A percentile compares a stretch with the other conserved stretches of the same genome.
Evolutionary conservation across 2,797 vertebrate genomes (phyloP).

Genomic region (Setipinna tenuifilis): DNA sequence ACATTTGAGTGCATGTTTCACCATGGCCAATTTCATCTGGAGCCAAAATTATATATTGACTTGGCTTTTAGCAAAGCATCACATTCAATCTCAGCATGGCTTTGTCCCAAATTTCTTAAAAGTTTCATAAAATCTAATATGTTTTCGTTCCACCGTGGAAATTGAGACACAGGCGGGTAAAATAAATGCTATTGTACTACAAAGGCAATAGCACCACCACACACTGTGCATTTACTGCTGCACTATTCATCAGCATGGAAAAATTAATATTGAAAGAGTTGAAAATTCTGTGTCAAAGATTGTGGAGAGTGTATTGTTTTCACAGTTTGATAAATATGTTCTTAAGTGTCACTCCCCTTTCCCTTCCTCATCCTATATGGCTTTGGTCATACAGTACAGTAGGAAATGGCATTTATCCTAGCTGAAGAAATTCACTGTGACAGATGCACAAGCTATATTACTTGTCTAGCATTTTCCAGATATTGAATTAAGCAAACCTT

Average conservation of each 20-base stretch:
- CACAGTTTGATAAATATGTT: background rate
- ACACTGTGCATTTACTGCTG: background rate
- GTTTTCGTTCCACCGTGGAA: background rate
- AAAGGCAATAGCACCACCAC: background rate
- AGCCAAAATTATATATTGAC: slow-evolving; percentile 2
- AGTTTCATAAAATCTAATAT: background rate
- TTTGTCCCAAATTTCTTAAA: background rate
- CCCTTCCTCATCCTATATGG: background rate
- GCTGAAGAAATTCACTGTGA: too few species aligned
- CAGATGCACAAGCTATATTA: too few species aligned
- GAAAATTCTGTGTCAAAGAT: background rate
- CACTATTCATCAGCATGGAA: background rate
- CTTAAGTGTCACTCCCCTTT: background rate
- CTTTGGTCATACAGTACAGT: too few species aligned
- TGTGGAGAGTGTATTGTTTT: background rate
- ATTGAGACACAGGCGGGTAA: background rate
- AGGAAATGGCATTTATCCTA: too few species aligned
- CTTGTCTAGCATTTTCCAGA: background rate
- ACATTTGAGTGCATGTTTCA: background rate
- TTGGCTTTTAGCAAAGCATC: background rate
- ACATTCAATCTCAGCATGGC: slow-evolving; percentile 8
- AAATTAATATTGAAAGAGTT: background rate
- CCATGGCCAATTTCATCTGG: background rate
- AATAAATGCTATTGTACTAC: background rate
- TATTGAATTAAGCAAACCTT: background rate